Conservation (phyloP, 2,888 invertebrate species). For the Nipponacmea schrenckii region DNA sequence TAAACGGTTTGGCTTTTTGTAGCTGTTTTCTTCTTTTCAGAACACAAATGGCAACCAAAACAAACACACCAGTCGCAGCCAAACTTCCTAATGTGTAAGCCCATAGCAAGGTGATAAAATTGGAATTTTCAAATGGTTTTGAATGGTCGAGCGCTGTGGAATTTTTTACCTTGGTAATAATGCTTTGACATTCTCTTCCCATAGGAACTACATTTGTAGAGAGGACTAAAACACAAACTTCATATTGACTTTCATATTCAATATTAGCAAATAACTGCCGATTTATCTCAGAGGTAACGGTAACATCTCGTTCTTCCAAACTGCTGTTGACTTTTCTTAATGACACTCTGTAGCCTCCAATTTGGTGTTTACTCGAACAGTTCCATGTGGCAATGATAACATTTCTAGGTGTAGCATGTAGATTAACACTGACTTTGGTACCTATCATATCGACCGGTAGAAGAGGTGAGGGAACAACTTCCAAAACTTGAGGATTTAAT, state of each 20-base stretch:
- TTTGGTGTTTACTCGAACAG: conserved; percentile 14
- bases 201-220: conserved; percentile 18
- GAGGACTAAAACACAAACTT: conserved; percentile 26
- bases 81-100: conserved; percentile 26
- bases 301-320: conserved; percentile 20
- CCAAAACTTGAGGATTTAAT: background rate
- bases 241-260: conserved; percentile 17
- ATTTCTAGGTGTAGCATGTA: conserved; percentile 10
- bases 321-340: conserved; percentile 24
- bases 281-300: conserved; percentile 16
- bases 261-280: conserved; percentile 20
- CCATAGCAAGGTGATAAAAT: conserved; percentile 26
- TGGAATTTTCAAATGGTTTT: background rate
- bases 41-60: conserved; percentile 23
- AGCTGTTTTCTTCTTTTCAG: conserved; percentile 14
- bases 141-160: background rate
- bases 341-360: conserved; percentile 22
- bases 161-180: conserved; percentile 3
- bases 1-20: conserved; percentile 16
- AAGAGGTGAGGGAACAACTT: conserved; percentile 20
- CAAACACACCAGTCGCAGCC: conserved; percentile 24
- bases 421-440: conserved; percentile 14
- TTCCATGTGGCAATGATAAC: conserved; percentile 22
- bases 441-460: conserved; percentile 21
- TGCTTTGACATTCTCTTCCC: conserved; percentile 21